Percentiles rank a stretch among this genome's conserved stretches.
Conservation (phyloP, 2,888 invertebrate genomes). For the Drosophila villosipedis region DNA sequence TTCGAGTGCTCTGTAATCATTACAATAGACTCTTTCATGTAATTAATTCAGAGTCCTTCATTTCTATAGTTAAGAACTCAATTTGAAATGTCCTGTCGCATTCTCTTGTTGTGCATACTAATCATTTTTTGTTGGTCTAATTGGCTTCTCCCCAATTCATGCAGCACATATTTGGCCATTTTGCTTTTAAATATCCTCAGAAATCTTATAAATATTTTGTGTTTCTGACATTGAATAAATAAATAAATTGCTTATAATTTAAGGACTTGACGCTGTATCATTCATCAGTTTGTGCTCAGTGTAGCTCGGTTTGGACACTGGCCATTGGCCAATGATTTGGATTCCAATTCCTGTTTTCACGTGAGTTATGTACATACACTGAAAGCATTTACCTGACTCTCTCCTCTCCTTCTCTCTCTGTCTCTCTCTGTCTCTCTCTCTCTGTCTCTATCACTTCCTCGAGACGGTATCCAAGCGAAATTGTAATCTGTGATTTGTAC, state of each 20-base stretch:
- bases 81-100: too few species aligned
- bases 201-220: background rate
- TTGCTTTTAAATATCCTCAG: background rate
- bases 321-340: slow-evolving; percentile 62
- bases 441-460: slow-evolving; percentile 2
- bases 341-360: slow-evolving; percentile 65
- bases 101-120: too few species aligned
- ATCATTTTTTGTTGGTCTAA: too few species aligned
- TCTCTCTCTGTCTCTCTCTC: background rate
- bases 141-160: background rate
- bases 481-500: slow-evolving; percentile 64
- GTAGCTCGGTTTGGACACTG: slow-evolving; percentile 37
- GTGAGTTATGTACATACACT: slow-evolving; percentile 56
- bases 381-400: slow-evolving; percentile 8
- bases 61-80: too few species aligned
- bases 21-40: too few species aligned
- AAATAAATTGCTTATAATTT: background rate
- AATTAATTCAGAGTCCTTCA: too few species aligned
- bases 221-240: background rate
- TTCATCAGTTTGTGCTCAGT: slow-evolving; percentile 26
- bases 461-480: slow-evolving; percentile 47
- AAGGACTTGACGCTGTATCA: background rate
- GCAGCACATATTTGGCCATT: background rate
- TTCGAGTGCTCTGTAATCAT: too few species aligned
- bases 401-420: background rate